A percentile compares a stretch with the other conserved stretches of the same genome.
These are phyloP conservation scores for Phalloptychus januarius DNA, from an alignment of 2,797 vertebrate genomes.

Conservation along the genomic window DNA sequence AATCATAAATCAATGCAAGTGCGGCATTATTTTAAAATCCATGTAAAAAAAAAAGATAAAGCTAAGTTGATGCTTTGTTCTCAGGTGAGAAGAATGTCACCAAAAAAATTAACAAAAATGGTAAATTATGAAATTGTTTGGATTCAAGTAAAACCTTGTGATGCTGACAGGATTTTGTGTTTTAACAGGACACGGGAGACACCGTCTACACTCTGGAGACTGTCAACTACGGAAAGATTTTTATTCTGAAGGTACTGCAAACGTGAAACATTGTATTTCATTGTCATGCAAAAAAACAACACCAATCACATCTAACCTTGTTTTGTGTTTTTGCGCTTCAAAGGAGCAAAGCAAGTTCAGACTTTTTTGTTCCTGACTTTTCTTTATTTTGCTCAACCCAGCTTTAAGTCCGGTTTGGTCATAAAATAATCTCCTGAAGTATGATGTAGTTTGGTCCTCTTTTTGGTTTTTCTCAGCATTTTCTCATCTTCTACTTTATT, in stretches of 20 bases:
- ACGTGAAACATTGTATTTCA: background rate
- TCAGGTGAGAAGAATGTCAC: background rate
- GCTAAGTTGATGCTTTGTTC: background rate
- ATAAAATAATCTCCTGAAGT: background rate
- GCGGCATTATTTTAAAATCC: background rate
- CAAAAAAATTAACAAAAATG: background rate
- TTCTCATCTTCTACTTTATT: background rate
- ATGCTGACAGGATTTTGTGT: constrained; percentile 12
- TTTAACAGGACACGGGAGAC: constrained; percentile 88
- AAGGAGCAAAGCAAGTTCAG: background rate
- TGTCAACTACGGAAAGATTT: constrained; percentile 93
- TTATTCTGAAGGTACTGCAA: constrained; percentile 91
- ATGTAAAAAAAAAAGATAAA: background rate
- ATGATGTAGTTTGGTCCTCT: background rate
- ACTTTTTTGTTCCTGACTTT: background rate
- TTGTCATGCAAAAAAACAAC: background rate
- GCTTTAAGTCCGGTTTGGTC: background rate
- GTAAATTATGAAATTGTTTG: background rate
- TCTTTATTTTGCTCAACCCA: background rate
- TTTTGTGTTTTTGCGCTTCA: background rate
- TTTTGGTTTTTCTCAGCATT: background rate
- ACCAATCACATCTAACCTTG: background rate
- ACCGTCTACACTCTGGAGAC: constrained; percentile 92
- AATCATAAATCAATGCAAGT: background rate
- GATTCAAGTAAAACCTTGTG: background rate